These are phyloP conservation scores for Panurus biarmicus DNA, from an alignment of 2,113 vertebrate species.

Conservation along the genomic window DNA sequence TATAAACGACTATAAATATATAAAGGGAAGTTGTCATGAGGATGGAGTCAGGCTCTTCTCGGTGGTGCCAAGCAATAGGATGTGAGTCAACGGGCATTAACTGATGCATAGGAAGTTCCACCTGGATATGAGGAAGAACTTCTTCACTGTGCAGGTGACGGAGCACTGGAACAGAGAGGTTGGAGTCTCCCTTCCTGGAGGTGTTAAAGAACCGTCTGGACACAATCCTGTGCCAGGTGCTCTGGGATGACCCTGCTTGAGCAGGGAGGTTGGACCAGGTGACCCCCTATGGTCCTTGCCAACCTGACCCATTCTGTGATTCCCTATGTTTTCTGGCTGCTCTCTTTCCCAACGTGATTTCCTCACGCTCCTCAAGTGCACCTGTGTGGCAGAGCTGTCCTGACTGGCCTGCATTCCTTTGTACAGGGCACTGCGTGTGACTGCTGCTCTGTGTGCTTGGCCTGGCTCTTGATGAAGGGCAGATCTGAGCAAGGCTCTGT, in stretches of 20 bases:
- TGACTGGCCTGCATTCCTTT: rapidly evolving
- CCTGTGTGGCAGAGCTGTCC: not conserved
- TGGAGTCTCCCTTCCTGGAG: not conserved
- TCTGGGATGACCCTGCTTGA: not conserved
- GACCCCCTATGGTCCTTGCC: rapidly evolving
- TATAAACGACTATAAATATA: not conserved
- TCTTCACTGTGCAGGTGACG: not conserved
- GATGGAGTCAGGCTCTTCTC: not conserved
- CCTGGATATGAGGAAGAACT: not conserved
- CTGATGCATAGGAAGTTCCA: not conserved
- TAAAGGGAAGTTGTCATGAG: not conserved
- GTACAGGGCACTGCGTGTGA: rapidly evolving
- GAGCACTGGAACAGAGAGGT: not conserved
- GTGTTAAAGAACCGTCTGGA: not conserved
- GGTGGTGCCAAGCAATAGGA: not conserved
- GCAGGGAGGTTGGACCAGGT: not conserved
- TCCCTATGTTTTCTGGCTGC: not conserved
- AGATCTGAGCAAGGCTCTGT: rapidly evolving
- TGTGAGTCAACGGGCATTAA: rapidly evolving
- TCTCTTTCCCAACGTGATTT: rapidly evolving
- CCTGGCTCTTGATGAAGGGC: no score
- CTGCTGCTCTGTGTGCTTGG: rapidly evolving
- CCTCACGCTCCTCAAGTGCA: rapidly evolving
- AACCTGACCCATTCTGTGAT: not conserved
- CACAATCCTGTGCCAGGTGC: not conserved